Evolutionary conservation across 2,113 vertebrate species (phyloP), one percentile per base, ranked within the genome.

Genomic region (Ranitomeya imitator): DNA sequence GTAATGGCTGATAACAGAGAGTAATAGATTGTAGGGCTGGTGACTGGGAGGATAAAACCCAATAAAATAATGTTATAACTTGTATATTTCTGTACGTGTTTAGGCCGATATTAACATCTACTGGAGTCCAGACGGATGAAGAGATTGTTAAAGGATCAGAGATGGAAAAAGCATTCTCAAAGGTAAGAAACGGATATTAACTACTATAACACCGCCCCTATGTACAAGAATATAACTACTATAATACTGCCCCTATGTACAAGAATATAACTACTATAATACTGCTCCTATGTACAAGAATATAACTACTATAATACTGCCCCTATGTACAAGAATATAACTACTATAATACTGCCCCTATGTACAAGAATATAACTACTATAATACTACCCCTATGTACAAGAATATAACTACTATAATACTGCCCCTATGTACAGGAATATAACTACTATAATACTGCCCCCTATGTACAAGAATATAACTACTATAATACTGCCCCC

Each of bases 141-240:
- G 91, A 92, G 69, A 79, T 87, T 85, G 85, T 87, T 67, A 84
- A 79, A 14, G 90, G 82, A 79, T 79, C 91, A 89, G 87, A 90
- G 82, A 93, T 93, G 92, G 96, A 90, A 90, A 89, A 91, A 26
- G 82, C 90, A 52, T 88, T 88, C 1, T 54, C 90, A 0, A 92
- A 96, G 93, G 97, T 98, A 88, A 95, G 79, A 23, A 16, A 26
- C 16, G 14, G n/a, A 65, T 65, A 65, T 21, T 65, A 9, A 19
- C 60, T n/a, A 19, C 63, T 65, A 65, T 65, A 11, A 31, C 2
- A 31, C 26, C 2, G 26, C 26, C 26, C 26, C 26, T 31, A 31
- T 31, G 26, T 31, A 31, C 26, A 31, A 31, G 26, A 31, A 31
- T 31, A 31, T 31, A 31, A 31, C 26, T 31, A 31, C 26, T 31